Evolutionary conservation across 2,113 vertebrate genomes (phyloP), one percentile per base, ranked within the genome.

Genomic region (Notarius quadriscutis): DNA sequence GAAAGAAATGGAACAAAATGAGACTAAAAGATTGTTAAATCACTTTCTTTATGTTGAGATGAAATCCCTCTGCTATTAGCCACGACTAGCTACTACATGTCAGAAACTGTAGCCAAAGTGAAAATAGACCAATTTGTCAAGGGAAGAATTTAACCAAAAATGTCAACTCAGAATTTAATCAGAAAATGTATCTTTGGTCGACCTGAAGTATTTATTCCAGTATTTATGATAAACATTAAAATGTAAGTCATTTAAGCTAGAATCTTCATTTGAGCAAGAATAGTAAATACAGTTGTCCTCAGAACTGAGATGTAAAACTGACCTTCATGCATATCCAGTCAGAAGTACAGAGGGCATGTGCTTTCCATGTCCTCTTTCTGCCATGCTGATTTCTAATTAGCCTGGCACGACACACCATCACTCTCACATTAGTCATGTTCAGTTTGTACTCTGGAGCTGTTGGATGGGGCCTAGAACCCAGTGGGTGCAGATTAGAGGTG

Each of bases 361-460:
- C 55, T 55, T 72, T 77, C 84, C 63, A 84, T 81, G 50, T 89
- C 48, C 74, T 84, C 74, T 77, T 58, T 86, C n/a, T 81, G 34
- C 18, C 27, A 27, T 78, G 72, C 88, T 86, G 81, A 30, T 81
- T 87, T 84, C 71, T 89, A 89, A 87, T 89, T 74, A 87, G 25
- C 9, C 72, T 63, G 65, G 55, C 74, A 86, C 34, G 72, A 75
- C 85, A 87, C 85, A 87, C 85, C 85, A 87, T 85, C 41, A 30
- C 55, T 84, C 82, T 89, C 55, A 72, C 34, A 87, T 65, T 74
- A 75, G 65, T 82, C 55, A 84, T 84, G 65, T 87, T 22, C 67
- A 80, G 25, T 84, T 34, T 53, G 22, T 6, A 0, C 22, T 81
- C 63, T 41, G 15, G 63, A 87, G 85, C 63, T 81, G 5, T 83